phyloP scores from a whole-genome alignment of 2,797 vertebrate species.

The Sebastes nivosus region DNA sequence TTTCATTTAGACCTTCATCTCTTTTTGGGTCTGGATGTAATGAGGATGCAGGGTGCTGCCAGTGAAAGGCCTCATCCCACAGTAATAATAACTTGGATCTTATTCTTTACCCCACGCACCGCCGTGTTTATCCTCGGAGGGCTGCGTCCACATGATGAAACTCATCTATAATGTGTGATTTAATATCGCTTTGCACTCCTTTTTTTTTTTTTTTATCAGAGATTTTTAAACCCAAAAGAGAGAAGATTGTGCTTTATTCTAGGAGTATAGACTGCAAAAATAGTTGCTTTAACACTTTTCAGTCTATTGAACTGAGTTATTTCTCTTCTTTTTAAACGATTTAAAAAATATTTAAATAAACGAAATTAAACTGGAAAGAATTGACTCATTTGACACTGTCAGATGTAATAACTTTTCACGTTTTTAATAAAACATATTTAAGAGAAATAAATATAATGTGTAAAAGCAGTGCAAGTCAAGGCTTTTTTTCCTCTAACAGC shows the following conservation, averaged over 20 bases:
- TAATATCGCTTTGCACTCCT: conserved; percentile 74
- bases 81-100: conserved; percentile 79
- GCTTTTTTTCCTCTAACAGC: conserved; percentile 31
- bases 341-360: background rate
- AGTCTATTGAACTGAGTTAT: background rate
- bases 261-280: conserved; percentile 14
- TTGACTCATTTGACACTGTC: background rate
- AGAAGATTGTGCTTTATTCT: conserved; percentile 10
- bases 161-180: conserved; percentile 86
- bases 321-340: background rate
- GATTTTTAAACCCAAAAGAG: conserved; percentile 59
- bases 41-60: conserved; percentile 80
- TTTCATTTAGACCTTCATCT: conserved; percentile 84
- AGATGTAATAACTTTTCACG: background rate
- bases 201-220: background rate
- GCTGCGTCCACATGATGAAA: conserved; percentile 81
- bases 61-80: conserved; percentile 68
- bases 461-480: conserved; percentile 9
- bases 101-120: conserved; percentile 74
- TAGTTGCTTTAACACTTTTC: background rate
- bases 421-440: background rate
- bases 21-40: conserved; percentile 77
- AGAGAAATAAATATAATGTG: background rate
- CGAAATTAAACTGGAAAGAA: background rate
- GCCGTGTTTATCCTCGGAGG: conserved; percentile 82